Evolutionary conservation across 2,797 vertebrate species (phyloP).

Genomic region (Morus bassanus): DNA sequence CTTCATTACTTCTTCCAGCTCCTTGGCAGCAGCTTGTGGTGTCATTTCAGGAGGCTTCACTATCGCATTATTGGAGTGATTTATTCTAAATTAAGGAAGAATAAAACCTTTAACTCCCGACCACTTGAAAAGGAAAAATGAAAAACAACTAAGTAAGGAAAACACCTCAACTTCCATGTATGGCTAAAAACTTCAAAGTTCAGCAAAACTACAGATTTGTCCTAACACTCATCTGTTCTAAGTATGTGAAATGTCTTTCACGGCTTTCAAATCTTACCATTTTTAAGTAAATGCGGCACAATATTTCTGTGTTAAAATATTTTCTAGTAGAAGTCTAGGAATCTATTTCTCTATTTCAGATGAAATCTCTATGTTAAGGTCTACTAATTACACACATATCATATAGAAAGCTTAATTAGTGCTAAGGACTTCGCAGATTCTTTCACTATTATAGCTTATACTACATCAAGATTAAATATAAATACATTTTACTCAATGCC

Average conservation of each 20-base stretch:
- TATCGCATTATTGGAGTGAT: conserved; percentile 99
- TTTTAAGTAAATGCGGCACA: background rate
- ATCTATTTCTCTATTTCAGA: background rate
- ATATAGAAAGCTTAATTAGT: background rate
- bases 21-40: conserved; percentile 95
- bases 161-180: background rate
- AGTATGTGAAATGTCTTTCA: background rate
- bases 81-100: conserved; percentile 82
- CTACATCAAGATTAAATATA: background rate
- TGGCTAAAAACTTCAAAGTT: background rate
- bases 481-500: background rate
- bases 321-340: background rate
- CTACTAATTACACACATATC: background rate
- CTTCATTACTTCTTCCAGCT: conserved; percentile 97
- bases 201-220: background rate
- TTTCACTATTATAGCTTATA: background rate
- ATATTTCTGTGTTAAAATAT: background rate
- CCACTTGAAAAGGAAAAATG: background rate
- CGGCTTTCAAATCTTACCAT: background rate
- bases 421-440: background rate
- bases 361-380: background rate
- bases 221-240: background rate
- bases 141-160: background rate
- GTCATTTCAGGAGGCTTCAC: conserved; percentile 97
- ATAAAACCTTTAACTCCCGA: background rate